Conservation (phyloP, 2,888 invertebrate species). For the Cephus nigrinus region DNA sequence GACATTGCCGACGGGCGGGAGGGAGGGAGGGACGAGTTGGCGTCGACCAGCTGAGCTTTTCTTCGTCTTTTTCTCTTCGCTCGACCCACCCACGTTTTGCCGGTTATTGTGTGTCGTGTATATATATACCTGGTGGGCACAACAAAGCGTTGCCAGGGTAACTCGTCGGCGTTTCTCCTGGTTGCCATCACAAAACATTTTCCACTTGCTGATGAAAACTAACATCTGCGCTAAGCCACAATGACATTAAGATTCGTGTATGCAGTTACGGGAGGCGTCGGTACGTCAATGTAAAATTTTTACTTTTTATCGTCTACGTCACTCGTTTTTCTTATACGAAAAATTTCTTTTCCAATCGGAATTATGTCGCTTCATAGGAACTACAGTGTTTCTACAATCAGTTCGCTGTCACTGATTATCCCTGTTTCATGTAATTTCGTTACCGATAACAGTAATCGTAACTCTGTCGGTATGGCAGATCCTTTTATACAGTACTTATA, state of each 20-base stretch:
- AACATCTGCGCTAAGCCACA: background rate
- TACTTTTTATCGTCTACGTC: background rate
- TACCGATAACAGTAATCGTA: background rate
- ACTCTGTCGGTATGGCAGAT: too few species aligned
- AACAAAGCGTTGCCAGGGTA: constrained; percentile 64
- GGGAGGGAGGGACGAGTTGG: background rate
- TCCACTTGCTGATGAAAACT: constrained; percentile 37
- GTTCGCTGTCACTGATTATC: background rate
- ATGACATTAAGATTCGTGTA: background rate
- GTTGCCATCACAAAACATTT: constrained; percentile 65
- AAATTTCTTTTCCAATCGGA: background rate
- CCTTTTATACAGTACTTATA: too few species aligned
- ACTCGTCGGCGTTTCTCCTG: constrained; percentile 38
- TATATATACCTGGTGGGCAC: constrained; percentile 33
- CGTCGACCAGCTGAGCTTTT: background rate
- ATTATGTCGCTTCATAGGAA: background rate
- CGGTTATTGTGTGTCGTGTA: background rate
- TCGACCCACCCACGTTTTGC: constrained; percentile 25
- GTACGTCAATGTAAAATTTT: background rate
- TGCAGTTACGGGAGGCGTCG: background rate
- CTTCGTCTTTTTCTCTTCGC: constrained; percentile 29
- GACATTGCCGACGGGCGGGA: background rate
- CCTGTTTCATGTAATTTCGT: background rate
- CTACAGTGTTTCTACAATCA: background rate
- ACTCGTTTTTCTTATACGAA: background rate